Base-by-base conservation (phyloP, 2,797 vertebrate genomes). In the Oreochromis grahami region DNA sequence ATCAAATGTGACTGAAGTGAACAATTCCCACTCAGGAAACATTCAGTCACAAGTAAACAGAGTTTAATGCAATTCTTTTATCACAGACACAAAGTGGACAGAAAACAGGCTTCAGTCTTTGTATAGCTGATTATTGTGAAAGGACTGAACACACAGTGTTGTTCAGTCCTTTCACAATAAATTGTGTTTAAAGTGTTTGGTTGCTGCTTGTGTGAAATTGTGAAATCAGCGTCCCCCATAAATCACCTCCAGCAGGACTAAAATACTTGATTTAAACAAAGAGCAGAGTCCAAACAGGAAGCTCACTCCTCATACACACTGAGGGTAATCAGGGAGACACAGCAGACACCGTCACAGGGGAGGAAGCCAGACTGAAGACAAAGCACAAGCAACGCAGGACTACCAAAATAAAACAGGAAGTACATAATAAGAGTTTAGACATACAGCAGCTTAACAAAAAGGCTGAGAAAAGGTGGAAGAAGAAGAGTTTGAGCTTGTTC, bases 1-100 rank as follows among this genome's bases (percentile, higher is more conserved):
- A 36, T 13, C 19, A 65, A 38, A 65, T 13, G 14, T 38, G 19
- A 36, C 60, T 65, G 60, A 65, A 8, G 12, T 29, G 55, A 56
- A 29, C 53, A 29, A 7, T n/a, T 63, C 58, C 32, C 32, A 36
- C 58, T 63, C 60, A 65, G 60, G 34, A 65, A 2, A 8, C n/a
- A 4, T 65, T 14, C 60, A 41, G 12, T 41, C 48, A 52, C 19
- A 41, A 41, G 3, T 41, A 41, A 68, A 5, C 1, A 68, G n/a
- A 68, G 36, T 8, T 41, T 2, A 41, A 41, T 36, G 32, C 4
- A 0, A 8, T 15, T 0, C 0, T 7, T 24, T 21, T 6, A 41
- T 41, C 63, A 24, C 63, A 24, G 38, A 65, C 12, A 41, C 17
- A 58, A 48, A 48, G 48, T 8, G 48, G 17, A 19, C 8, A 8